These are phyloP conservation scores for Leucozona laternaria DNA, from an alignment of 2,888 invertebrate species.

Conservation along the genomic window DNA sequence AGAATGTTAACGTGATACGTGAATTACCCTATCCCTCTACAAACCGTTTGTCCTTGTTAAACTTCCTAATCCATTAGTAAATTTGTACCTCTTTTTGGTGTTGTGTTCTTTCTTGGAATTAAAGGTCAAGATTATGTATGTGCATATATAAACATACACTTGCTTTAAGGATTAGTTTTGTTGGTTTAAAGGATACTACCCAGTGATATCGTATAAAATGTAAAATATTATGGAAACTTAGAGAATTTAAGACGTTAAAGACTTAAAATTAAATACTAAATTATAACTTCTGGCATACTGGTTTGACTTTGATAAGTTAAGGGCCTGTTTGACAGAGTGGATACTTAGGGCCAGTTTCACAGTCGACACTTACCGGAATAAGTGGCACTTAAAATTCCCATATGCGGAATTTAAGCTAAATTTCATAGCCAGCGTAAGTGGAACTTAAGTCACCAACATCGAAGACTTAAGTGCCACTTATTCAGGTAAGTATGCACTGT, in stretches of 20 bases:
- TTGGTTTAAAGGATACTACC: background rate
- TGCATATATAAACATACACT: background rate
- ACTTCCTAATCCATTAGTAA: constrained; percentile 13
- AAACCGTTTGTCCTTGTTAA: constrained; percentile 9
- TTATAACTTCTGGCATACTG: too few relatives aligned
- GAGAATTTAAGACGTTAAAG: background rate
- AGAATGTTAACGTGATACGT: constrained; percentile 6
- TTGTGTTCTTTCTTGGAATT: constrained; percentile 6
- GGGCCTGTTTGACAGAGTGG: too few relatives aligned
- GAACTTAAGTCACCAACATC: too few relatives aligned
- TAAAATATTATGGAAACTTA: background rate
- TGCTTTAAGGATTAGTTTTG: background rate
- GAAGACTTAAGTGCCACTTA: too few relatives aligned
- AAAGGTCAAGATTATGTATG: constrained; percentile 16
- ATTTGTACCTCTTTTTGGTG: constrained; percentile 3
- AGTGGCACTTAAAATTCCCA: too few relatives aligned
- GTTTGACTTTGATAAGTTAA: too few relatives aligned
- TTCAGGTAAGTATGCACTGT: too few relatives aligned
- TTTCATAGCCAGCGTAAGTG: too few relatives aligned
- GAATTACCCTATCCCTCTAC: background rate
- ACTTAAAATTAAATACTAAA: too few relatives aligned
- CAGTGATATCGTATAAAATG: background rate
- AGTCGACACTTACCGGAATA: too few relatives aligned
- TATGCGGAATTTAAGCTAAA: too few relatives aligned
- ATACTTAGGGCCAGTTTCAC: too few relatives aligned